Percentiles rank a stretch among this genome's conserved stretches.
Evolutionary conservation across 2,113 vertebrate genomes (phyloP).

Genomic region (Neodon shergylaensis): DNA sequence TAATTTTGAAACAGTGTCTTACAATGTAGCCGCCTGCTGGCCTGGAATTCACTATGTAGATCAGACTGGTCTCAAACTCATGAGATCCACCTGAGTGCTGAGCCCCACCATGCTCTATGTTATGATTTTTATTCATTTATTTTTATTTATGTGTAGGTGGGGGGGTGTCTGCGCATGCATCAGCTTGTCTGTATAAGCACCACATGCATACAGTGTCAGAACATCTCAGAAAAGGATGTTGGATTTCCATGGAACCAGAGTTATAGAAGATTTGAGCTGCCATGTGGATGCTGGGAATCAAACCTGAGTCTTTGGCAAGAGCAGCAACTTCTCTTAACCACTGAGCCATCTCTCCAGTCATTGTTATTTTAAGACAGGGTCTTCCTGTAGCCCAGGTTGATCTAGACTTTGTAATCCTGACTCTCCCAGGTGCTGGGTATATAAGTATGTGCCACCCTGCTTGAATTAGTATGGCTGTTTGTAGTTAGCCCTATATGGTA

Average conservation of each 20-base stretch:
- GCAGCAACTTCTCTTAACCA: background rate
- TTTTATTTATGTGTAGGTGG: background rate
- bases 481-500: background rate
- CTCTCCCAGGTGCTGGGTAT: background rate
- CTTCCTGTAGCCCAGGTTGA: background rate
- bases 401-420: background rate
- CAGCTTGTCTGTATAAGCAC: background rate
- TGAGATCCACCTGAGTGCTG: background rate
- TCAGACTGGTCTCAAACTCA: background rate
- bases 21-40: background rate
- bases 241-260: background rate
- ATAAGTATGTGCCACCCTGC: background rate
- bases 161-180: rapidly evolving
- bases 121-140: background rate
- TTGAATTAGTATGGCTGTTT: background rate
- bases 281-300: background rate
- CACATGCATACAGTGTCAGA: no score
- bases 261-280: background rate
- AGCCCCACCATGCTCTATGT: background rate
- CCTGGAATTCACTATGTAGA: background rate
- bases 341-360: background rate
- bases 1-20: background rate
- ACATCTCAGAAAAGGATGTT: background rate
- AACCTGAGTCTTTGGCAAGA: background rate
- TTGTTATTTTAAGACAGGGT: background rate